Evolutionary conservation across 2,797 vertebrate genomes (phyloP), one percentile per base, ranked within the genome.

Genomic region (Sebastes matsubarae): DNA sequence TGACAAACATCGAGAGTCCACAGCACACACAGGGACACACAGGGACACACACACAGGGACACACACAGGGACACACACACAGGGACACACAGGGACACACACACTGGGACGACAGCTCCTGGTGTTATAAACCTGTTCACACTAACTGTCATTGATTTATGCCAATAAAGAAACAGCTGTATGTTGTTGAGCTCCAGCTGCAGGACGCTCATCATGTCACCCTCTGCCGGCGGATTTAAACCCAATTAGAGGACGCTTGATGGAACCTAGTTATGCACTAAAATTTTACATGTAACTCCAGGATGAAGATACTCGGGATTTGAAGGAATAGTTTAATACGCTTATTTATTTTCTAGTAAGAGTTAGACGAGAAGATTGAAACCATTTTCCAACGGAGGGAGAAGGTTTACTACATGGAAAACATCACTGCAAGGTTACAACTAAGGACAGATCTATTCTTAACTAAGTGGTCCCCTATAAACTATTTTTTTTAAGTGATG

Each of bases 211-310:
- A 11, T 46, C 42, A 6, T 38, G 80, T 68, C 78, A 8, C 81
- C 84, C 78, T 83, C 86, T 85, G 77, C 75, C 69, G 82, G 79
- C 42, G 20, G 36, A 32, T 55, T 22, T 20, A n/a, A 64, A 70
- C 38, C 32, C 65, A 63, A 6, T 32, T 20, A 59, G 29, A 64
- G 65, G n/a, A 61, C 1, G 11, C 3, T 5, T 59, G 58, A 68
- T 36, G 34, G 12, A 36, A 36, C 34, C 34, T 36, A 36, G 11
- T 36, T 36, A 36, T 36, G 36, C 36, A 36, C 36, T 36, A 13
- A 36, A 24, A 12, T 24, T 32, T 5, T 13, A 11, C 6, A 9
- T 9, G 6, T 20, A 18, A 72, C 16, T 29, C 18, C 18, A 42
- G 10, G 25, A 29, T 8, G 64, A 32, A 18, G 13, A 64, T 5